These are phyloP conservation scores for Ophonus ardosiacus DNA, from an alignment of 2,888 invertebrate species.

Conservation along the genomic window DNA sequence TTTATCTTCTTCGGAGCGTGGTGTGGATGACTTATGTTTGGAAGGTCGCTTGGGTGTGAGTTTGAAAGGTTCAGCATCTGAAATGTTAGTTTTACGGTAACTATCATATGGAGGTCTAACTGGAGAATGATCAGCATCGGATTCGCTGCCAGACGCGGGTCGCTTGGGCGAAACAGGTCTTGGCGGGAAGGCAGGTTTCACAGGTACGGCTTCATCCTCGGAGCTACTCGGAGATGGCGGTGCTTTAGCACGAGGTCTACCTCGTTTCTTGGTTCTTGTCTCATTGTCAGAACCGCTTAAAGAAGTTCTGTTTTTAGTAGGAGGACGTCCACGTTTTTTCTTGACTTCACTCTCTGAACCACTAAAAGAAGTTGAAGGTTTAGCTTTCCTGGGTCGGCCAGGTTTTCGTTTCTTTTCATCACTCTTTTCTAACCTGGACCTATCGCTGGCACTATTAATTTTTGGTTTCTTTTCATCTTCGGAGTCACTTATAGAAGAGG, in stretches of 20 bases:
- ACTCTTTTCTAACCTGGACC: slow-evolving; percentile 34
- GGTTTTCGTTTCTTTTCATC: slow-evolving; percentile 71
- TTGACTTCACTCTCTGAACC: slow-evolving; percentile 66
- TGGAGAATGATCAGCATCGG: slow-evolving; percentile 69
- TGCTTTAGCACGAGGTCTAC: slow-evolving; percentile 69
- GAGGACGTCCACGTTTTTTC: slow-evolving; percentile 69
- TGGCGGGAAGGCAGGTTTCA: slow-evolving; percentile 70
- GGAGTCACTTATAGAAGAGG: slow-evolving; percentile 72
- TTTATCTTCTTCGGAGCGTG: slow-evolving; percentile 67
- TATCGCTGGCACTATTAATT: slow-evolving; percentile 41
- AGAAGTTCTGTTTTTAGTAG: slow-evolving; percentile 68
- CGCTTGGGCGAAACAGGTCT: slow-evolving; percentile 70
- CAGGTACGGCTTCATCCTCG: slow-evolving; percentile 72
- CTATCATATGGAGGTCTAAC: slow-evolving; percentile 61
- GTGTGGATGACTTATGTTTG: slow-evolving; percentile 67
- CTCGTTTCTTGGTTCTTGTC: slow-evolving; percentile 70
- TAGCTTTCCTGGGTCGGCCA: slow-evolving; percentile 76
- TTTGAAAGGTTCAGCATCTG: slow-evolving; percentile 68
- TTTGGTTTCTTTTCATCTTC: slow-evolving; percentile 70
- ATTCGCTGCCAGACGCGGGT: slow-evolving; percentile 67
- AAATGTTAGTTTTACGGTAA: slow-evolving; percentile 66
- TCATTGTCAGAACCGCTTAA: slow-evolving; percentile 72
- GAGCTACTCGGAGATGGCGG: slow-evolving; percentile 72
- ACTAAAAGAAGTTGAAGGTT: slow-evolving; percentile 67
- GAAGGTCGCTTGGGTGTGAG: slow-evolving; percentile 67